Base-by-base conservation (phyloP, 2,888 invertebrate genomes). In the Melipona beecheii region DNA sequence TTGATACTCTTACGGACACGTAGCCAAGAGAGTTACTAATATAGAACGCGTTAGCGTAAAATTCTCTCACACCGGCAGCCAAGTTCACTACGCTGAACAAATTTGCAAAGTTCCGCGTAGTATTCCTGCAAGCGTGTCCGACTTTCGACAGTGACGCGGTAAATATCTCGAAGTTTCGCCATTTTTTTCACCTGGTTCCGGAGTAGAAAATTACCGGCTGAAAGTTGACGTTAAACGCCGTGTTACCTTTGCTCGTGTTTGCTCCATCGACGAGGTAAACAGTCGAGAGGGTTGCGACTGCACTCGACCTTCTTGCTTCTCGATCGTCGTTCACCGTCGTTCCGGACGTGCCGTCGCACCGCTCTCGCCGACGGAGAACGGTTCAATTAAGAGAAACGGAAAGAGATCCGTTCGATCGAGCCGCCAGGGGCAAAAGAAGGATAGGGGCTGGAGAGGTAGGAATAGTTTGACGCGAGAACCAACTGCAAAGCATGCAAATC, bases 131-230 rank as follows among this genome's bases (percentile, higher is more conserved):
- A n/a, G 49, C 24, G 31, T 13, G 62, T 52, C 66, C 69, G 77
- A 52, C n/a, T 24, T 19, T 54, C n/a, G n/a, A 36, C 2, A 24
- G 19, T 65, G 52, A 43, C 27, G 15, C 11, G 19, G 31, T 36
- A 73, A 80, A 80, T 64, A 80, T 36, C n/a, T 21, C 56, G 11
- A 70, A 80, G 56, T 74, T 80, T 50, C 27, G 27, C 56, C 50
- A 73, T 74, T 68, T 69, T 31, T 81, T 74, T 79, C 54, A 50
- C 62, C 50, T 31, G 62, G 17, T 56, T 24, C 49, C 17, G 17
- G 2, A 19, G 17, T 50, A 4, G 78, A 72, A 72, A 73, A 72
- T 68, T 78, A 49, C 56, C 56, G 62, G 49, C 50, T 54, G 24
- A 62, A 79, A 81, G 68, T 79, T 73, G 15, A 19, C 58, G 78